These are phyloP conservation scores for Nylanderia fulva DNA, from an alignment of 1,140 invertebrate species.

Conservation along the genomic window DNA sequence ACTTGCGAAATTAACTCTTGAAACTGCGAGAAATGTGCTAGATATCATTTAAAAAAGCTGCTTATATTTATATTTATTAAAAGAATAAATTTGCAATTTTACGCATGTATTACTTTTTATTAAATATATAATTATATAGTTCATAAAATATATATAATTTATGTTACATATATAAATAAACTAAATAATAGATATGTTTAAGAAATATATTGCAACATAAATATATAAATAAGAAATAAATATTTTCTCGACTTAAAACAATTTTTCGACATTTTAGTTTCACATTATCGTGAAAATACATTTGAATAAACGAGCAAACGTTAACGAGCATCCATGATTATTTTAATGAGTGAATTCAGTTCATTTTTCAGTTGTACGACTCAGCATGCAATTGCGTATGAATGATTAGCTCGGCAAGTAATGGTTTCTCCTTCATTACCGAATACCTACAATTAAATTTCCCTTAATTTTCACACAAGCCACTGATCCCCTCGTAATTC, in stretches of 20 bases:
- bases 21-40: background rate
- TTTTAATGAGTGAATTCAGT: background rate
- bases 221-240: conserved; percentile 13
- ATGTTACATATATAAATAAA: background rate
- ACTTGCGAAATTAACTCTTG: conserved; percentile 1
- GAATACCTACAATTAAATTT: conserved; percentile 79
- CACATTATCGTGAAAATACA: background rate
- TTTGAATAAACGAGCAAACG: background rate
- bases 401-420: conserved; percentile 38
- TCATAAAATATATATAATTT: background rate
- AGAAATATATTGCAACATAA: background rate
- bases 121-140: background rate
- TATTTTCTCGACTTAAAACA: too few relatives aligned
- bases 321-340: background rate
- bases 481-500: conserved; percentile 59
- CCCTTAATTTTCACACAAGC: conserved; percentile 76
- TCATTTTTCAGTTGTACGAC: background rate
- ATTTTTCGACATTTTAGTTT: background rate
- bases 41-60: background rate
- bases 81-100: background rate
- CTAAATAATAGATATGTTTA: background rate
- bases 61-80: background rate
- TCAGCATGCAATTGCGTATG: background rate
- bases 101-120: background rate
- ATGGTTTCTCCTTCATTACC: conserved; percentile 63